These are phyloP conservation scores for Amblyjoppa fuscipennis DNA, from an alignment of 2,888 invertebrate genomes.

Conservation along the genomic window DNA sequence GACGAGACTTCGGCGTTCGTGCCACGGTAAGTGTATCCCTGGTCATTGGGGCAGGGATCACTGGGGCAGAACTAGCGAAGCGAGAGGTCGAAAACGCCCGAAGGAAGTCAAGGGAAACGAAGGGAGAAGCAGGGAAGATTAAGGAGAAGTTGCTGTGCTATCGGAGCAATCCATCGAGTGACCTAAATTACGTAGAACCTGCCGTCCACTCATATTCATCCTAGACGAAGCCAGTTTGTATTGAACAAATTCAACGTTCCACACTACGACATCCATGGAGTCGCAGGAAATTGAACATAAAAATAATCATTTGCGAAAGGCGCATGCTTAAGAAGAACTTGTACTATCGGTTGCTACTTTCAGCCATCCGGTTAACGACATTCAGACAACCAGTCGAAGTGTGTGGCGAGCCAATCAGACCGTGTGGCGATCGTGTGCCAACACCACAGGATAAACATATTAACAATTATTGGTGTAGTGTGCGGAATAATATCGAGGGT, in stretches of 20 bases:
- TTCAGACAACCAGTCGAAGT: background rate
- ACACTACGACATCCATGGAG: background rate
- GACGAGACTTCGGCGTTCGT: background rate
- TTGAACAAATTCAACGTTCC: background rate
- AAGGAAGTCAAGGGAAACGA: background rate
- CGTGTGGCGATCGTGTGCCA: background rate
- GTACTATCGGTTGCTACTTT: background rate
- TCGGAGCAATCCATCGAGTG: background rate
- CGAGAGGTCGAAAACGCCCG: background rate
- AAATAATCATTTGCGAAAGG: too few species aligned
- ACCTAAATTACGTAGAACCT: background rate
- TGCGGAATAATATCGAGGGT: too few species aligned
- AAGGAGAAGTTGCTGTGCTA: background rate
- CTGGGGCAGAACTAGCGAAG: background rate
- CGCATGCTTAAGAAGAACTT: background rate
- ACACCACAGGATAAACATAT: background rate
- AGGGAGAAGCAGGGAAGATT: background rate
- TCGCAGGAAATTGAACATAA: background rate
- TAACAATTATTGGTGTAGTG: too few species aligned
- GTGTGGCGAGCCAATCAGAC: background rate
- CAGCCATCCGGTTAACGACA: background rate
- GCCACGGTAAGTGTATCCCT: background rate
- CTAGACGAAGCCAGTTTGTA: background rate
- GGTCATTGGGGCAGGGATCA: background rate
- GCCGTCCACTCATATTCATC: background rate